These are phyloP conservation scores for Taphrorychus bicolor DNA, from an alignment of 2,888 invertebrate genomes.

Conservation along the genomic window DNA sequence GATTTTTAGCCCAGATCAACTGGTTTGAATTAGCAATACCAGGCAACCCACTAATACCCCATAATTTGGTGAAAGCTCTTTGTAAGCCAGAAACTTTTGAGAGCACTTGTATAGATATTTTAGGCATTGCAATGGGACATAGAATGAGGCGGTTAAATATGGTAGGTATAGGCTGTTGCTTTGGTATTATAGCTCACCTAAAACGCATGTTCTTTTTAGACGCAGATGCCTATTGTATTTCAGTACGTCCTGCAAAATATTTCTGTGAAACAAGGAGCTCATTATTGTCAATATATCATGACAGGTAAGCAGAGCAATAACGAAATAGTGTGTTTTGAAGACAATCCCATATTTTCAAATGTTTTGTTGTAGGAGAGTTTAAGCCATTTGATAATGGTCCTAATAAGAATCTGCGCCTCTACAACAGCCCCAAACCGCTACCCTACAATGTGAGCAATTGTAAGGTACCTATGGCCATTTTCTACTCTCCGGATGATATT, in stretches of 20 bases:
- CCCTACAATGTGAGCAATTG: slow-evolving; percentile 20
- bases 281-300: slow-evolving; percentile 24
- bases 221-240: slow-evolving; percentile 11
- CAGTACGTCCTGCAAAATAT: slow-evolving; percentile 5
- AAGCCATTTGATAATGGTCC: slow-evolving; percentile 30
- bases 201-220: slow-evolving; percentile 11
- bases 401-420: slow-evolving; percentile 24
- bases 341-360: too few species aligned
- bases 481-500: slow-evolving; percentile 24
- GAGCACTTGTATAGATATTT: slow-evolving; percentile 21
- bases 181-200: not conserved
- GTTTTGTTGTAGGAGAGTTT: slow-evolving; percentile 27
- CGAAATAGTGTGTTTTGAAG: too few species aligned
- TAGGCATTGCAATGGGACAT: slow-evolving; percentile 15
- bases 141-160: slow-evolving; percentile 20
- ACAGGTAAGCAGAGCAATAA: slow-evolving; percentile 11
- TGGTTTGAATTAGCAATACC: slow-evolving; percentile 28
- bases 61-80: slow-evolving; percentile 13
- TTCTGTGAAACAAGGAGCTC: slow-evolving; percentile 16
- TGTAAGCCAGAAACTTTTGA: slow-evolving; percentile 14
- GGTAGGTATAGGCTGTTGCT: slow-evolving; percentile 4
- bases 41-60: slow-evolving; percentile 12
- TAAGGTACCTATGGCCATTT: slow-evolving; percentile 20
- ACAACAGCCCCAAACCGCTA: slow-evolving; percentile 26
- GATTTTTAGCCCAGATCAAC: slow-evolving; percentile 11